These are phyloP conservation scores for Sylvicola cinctus DNA, from an alignment of 2,888 invertebrate genomes.

Conservation along the genomic window DNA sequence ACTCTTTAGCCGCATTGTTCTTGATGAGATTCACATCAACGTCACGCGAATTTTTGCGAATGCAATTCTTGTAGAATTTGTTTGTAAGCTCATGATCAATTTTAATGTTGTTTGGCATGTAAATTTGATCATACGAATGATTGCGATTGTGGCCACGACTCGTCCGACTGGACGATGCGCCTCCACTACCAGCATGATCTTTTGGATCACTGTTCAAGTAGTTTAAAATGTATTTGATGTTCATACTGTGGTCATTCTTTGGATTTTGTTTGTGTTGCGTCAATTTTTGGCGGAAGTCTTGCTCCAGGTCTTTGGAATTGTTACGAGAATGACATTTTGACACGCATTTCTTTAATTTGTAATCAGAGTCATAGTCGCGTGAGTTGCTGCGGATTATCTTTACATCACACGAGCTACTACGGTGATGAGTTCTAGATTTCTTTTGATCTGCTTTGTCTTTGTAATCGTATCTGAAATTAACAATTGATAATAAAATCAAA, in stretches of 20 bases:
- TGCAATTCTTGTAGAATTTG: conserved; percentile 10
- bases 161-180: too few species aligned
- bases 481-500: not conserved
- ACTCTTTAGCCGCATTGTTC: conserved; percentile 13
- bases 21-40: conserved; percentile 18
- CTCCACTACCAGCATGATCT: conserved; percentile 16
- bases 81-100: conserved; percentile 24
- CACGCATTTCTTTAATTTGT: conserved; percentile 10
- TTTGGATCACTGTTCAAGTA: conserved; percentile 18
- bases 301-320: conserved; percentile 24
- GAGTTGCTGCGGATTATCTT: conserved; percentile 18
- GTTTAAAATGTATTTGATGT: conserved; percentile 24
- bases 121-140: conserved; percentile 26
- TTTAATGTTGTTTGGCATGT: conserved; percentile 25
- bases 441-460: conserved; percentile 5
- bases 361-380: conserved; percentile 1
- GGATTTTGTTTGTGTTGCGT: conserved; percentile 19
- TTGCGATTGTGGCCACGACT: conserved; percentile 18
- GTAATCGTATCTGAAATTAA: conserved; percentile 2
- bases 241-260: conserved; percentile 14
- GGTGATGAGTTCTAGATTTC: conserved; percentile 23
- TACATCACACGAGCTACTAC: conserved; percentile 25
- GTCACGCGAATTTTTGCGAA: conserved; percentile 6
- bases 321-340: conserved; percentile 23
- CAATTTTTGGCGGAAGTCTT: conserved; percentile 16